These are phyloP conservation scores for Platorchestia sp. DNA, from an alignment of 1,140 invertebrate genomes.

Conservation along the genomic window DNA sequence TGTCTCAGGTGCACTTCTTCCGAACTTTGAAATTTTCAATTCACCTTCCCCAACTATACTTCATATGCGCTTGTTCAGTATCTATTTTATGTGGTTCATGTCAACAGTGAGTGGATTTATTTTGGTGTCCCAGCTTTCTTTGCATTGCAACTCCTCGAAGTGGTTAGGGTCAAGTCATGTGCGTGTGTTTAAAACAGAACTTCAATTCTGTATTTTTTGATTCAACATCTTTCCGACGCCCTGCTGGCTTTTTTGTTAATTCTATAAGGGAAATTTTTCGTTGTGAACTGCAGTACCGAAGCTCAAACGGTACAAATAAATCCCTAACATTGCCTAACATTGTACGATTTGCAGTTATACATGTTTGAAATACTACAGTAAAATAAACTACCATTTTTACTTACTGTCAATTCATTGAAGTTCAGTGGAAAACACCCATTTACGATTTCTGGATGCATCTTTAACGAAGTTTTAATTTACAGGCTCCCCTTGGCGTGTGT, in stretches of 20 bases:
- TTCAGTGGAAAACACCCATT: background rate
- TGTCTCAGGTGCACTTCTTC: too few species aligned
- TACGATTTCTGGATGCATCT: background rate
- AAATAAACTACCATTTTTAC: background rate
- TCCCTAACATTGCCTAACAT: background rate
- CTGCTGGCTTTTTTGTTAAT: background rate
- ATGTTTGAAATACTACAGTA: background rate
- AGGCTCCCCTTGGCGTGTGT: conserved; percentile 92
- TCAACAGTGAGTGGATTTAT: background rate
- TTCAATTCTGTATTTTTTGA: background rate
- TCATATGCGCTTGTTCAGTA: background rate
- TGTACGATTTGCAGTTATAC: background rate
- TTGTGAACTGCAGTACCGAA: background rate
- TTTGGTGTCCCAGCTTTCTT: background rate
- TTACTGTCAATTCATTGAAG: background rate
- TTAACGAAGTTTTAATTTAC: conserved; percentile 68
- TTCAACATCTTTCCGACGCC: background rate
- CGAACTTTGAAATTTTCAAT: too few species aligned
- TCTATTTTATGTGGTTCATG: background rate
- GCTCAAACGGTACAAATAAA: background rate
- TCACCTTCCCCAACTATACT: too few species aligned
- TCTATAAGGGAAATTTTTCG: too few species aligned
- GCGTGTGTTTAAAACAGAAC: too few species aligned
- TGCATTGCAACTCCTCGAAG: background rate
- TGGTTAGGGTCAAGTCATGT: background rate